Evolutionary conservation across 2,888 invertebrate genomes (phyloP), one percentile per base, ranked within the genome.

Genomic region (Pomacea canaliculata): DNA sequence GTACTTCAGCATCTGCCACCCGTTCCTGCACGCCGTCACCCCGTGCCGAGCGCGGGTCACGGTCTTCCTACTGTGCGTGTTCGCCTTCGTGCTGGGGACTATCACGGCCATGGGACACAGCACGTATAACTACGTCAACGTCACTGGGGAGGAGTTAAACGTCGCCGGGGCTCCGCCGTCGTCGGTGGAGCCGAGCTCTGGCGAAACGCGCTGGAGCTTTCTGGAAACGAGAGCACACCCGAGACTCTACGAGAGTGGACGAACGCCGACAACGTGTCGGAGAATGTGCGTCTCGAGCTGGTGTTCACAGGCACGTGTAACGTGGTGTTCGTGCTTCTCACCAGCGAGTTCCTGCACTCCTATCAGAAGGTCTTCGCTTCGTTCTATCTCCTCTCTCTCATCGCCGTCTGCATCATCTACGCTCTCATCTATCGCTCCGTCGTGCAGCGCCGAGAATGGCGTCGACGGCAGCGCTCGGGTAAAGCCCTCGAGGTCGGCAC

Each of bases 1-100:
- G 90, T 89, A 89, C 81, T 81, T 89, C 59, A 87, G 87, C 83
- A 89, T 89, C 63, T 89, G 89, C 73, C 88, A 88, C 75, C 89
- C 89, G 7, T 89, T 89, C 71, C 80, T 86, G 51, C 86, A 85
- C 62, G 81, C 85, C 13, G 79, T 89, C 69, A 89, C 84, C 12
- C 83, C 83, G 16, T 77, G 79, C 62, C 70, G 85, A 46, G 86
- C 87, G 7, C 82, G 84, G 74, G 59, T 83, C n/a, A 73, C 83
- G 46, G 82, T 85, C 13, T n/a, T 83, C 49, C 77, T 80, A 48
- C 77, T 87, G 49, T 78, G 83, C 10, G 37, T 78, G 12, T 76
- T 84, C 3, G 83, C 85, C 1, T 83, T 82, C 9, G 67, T 78
- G 1, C 77, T 85, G 13, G 87, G 76, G 16, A 71, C 74, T 51